Evolutionary conservation across 2,113 vertebrate species (phyloP), one percentile per base, ranked within the genome.

Genomic region (Agelaius phoeniceus): DNA sequence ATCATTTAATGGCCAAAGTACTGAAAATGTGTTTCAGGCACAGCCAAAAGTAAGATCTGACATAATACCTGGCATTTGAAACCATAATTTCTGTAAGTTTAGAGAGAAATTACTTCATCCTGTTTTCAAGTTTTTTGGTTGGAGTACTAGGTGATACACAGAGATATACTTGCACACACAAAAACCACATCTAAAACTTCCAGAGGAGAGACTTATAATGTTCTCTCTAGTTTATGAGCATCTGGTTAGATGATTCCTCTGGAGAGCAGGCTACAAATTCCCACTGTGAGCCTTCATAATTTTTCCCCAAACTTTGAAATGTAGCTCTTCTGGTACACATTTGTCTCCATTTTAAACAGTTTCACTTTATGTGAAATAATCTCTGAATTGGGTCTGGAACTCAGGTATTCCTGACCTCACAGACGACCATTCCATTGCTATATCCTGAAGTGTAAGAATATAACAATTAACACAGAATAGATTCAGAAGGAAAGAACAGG

Each of bases 201-300:
- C n/a, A 24, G 24, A 66, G 16, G 17, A 15, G 12, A 52, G 31
- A 55, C 4, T 37, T 75, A 23, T 4, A 46, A n/a, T 35, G 13
- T 46, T 75, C 73, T 71, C 54, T 46, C 39, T 78, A 43, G 5
- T 46, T 75, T 22, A 46, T 39, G 28, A 83, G 41, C 9, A 33
- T 37, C 6, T 90, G 22, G 10, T 54, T 66, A 66, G 19, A 74
- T 7, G 1, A 84, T 43, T 80, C 13, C 30, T 68, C 39, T 39
- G 9, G 35, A 76, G 22, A 61, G 0, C 0, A 0, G 24, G 14
- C 18, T 87, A 46, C 21, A 82, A 54, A 85, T 79, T 21, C 6
- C 7, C 15, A 15, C 33, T 30, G 1, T 48, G 48, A 14, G 39
- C 17, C 33, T 75, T 55, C 39, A 82, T 39, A 78, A 5, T 9